Base-by-base conservation (phyloP, 1,140 invertebrate genomes). In the Drosophila nannoptera region DNA sequence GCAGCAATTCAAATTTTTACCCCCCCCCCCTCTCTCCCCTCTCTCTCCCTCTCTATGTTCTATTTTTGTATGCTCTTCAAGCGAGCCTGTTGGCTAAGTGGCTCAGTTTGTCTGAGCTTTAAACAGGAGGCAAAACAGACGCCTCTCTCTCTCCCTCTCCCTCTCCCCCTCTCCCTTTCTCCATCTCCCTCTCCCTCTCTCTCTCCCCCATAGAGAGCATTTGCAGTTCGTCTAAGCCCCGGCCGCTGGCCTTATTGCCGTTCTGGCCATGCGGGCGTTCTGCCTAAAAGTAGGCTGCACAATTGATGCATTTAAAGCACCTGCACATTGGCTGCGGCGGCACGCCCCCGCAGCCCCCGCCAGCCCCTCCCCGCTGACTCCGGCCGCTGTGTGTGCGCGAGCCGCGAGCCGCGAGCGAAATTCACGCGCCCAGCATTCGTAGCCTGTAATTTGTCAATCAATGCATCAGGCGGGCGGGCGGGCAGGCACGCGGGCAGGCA, bases 221-320 rank as follows among this genome's bases (percentile, higher is more conserved):
- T 9, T 52, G n/a, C 11, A 8, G 5, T 45, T 45, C 50, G 6
- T 52, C 49, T 5, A 4, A 40, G n/a, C 11, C 0, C 46, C 8
- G 32, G 12, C 31, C 5, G 7, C 36, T 35, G 22, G 22, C 22
- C 12, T 29, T 43, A 22, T 58, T 43, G 11, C 46, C 40, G 35
- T 59, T 54, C 46, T 46, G 11, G 8, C 38, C 31, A 64, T 69
- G 61, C 45, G 61, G 67, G 67, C 36, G 38, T 29, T 69, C 52
- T 69, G 58, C 55, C 60, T 68, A 58, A 78, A 78, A 72, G 75
- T 82, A 78, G 78, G 63, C 78, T 71, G 75, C 78, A 78, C 59
- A 75, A 62, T 69, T 69, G 71, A 75, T 73, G 80, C 75, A 82
- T 78, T 75, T 65, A 68, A 77, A 77, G 50, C 46, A 67, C 68